Conservation (phyloP, 1,140 invertebrate genomes). For the Bursaphelenchus mucronatus region DNA sequence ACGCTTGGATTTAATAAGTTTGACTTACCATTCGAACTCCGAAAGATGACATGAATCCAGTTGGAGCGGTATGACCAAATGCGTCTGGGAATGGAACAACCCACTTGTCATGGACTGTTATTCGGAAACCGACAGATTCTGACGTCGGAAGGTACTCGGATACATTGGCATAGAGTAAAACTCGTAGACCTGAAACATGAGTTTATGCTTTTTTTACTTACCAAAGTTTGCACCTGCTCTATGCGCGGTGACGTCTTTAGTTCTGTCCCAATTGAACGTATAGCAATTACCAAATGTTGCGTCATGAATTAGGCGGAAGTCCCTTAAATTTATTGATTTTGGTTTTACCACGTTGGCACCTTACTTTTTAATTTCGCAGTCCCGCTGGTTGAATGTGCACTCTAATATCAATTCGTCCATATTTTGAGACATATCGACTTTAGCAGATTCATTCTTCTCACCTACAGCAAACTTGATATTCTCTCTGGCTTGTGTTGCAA, state of each 20-base stretch:
- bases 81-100: slow-evolving; percentile 59
- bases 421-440: slow-evolving; percentile 48
- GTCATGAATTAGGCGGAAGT: slow-evolving; percentile 57
- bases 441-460: slow-evolving; percentile 42
- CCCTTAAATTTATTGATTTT: slow-evolving; percentile 42
- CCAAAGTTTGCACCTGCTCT: slow-evolving; percentile 60
- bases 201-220: slow-evolving; percentile 23
- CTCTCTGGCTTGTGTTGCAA: slow-evolving; percentile 50
- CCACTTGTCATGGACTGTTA: slow-evolving; percentile 60
- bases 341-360: background rate
- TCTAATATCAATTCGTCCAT: slow-evolving; percentile 56
- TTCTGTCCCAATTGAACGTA: slow-evolving; percentile 57
- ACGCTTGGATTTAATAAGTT: too few species aligned
- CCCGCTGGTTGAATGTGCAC: slow-evolving; percentile 58
- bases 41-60: slow-evolving; percentile 60
- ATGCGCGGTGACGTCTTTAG: slow-evolving; percentile 49
- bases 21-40: slow-evolving; percentile 55
- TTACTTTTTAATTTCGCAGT: slow-evolving; percentile 56
- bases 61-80: slow-evolving; percentile 58
- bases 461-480: slow-evolving; percentile 58
- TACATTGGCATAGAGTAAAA: slow-evolving; percentile 57
- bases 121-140: slow-evolving; percentile 59
- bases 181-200: slow-evolving; percentile 45
- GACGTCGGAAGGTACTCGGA: slow-evolving; percentile 60
- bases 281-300: slow-evolving; percentile 60